Evolutionary conservation across 1,140 invertebrate species (phyloP), one percentile per base, ranked within the genome.

Genomic region (Drosophila repletoides): DNA sequence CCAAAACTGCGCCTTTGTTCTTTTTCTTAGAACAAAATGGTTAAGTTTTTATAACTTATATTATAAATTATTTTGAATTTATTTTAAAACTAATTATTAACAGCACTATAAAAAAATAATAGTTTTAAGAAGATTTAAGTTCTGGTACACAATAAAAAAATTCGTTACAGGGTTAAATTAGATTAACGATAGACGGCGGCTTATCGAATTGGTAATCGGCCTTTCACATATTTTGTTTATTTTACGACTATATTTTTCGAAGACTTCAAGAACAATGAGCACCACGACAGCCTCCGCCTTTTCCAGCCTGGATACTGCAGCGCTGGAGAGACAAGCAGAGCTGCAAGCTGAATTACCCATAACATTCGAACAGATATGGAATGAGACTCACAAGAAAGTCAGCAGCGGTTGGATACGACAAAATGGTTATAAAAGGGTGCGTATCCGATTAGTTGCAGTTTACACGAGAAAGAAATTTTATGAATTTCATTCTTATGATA

Each of bases 331-430:
- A 0, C 40, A 79, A 21, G 56, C 77, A 2, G 88, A 89, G 17
- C 1, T 68, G 5, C 52, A 52, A 3, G 22, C 1, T 3, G 69
- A 80, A 12, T 17, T 19, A 4, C 33, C 36, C 0, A 41, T 77
- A 3, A 59, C 38, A 6, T 61, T 77, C n/a, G 76, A 81, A 45
- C 65, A 90, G 58, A 87, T 90, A 19, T 89, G 89, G 89, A 73
- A 69, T 38, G 76, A 87, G 33, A 93, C 92, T 61, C 92, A 94
- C 81, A 75, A 92, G 26, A 76, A 91, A 48, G 91, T 91, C 43
- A 94, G 93, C 91, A 70, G 89, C 15, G 72, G 92, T 45, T 97
- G 96, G 96, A 94, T 96, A 43, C 87, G 91, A 72, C 89, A 92
- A 22, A 93, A 93, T 89, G 90, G 92, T 52, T 94, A 93, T 77